A percentile compares a stretch with the other conserved stretches of the same genome.
These are phyloP conservation scores for Monochamus alternatus DNA, from an alignment of 2,888 invertebrate genomes.

Conservation along the genomic window DNA sequence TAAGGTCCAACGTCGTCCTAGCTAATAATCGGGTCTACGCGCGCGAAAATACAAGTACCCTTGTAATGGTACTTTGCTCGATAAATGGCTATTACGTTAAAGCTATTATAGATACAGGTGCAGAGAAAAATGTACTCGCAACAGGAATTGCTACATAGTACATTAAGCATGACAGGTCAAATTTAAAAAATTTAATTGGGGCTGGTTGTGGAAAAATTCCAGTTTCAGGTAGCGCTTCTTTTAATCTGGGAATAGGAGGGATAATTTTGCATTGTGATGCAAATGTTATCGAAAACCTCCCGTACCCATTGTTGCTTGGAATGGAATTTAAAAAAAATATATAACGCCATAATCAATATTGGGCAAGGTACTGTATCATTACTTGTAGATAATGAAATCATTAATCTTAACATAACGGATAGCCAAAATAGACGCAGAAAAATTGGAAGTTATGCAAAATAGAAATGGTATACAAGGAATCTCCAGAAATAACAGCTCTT, in stretches of 20 bases:
- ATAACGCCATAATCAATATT: not conserved
- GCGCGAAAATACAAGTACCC: not conserved
- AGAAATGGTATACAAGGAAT: too few relatives aligned
- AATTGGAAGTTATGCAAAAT: too few relatives aligned
- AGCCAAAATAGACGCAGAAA: not conserved
- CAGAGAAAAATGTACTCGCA: constrained; percentile 5
- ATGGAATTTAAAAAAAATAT: not conserved
- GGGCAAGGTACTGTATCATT: not conserved
- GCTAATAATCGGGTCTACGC: not conserved
- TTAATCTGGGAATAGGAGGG: not conserved
- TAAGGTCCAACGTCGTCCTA: constrained; percentile 24
- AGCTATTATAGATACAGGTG: constrained; percentile 6
- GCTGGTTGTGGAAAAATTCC: constrained; percentile 7
- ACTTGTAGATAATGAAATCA: not conserved
- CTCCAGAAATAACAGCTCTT: too few relatives aligned
- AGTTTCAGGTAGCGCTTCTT: not conserved
- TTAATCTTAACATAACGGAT: not conserved
- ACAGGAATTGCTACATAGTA: not conserved
- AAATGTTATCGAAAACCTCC: constrained; percentile 8
- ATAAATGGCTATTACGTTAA: not conserved
- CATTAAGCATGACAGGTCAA: not conserved
- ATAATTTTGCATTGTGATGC: not conserved
- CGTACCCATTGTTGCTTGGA: not conserved
- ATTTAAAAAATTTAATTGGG: not conserved
- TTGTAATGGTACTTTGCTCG: not conserved